phyloP scores from a whole-genome alignment of 2,888 invertebrate genomes.

The Archips crataeganus region DNA sequence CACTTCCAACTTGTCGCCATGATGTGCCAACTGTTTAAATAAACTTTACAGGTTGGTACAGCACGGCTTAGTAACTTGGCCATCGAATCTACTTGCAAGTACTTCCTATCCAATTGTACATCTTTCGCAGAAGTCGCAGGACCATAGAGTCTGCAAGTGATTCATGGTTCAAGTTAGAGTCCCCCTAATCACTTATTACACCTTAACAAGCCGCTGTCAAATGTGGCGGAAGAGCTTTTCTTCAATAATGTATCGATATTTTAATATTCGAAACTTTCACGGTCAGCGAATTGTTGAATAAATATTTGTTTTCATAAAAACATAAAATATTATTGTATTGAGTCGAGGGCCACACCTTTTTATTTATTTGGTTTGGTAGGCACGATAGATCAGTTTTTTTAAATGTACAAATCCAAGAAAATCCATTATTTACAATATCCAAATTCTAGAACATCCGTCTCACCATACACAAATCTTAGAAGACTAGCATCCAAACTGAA shows the following conservation, averaged over 20 bases:
- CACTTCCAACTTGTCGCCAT: constrained; percentile 58
- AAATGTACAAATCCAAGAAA: not conserved
- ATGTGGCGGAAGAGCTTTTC: constrained; percentile 69
- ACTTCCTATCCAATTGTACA: constrained; percentile 7
- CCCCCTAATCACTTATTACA: constrained; percentile 61
- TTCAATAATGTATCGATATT: constrained; percentile 65
- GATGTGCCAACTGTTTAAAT: constrained; percentile 7
- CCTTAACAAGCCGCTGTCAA: constrained; percentile 63
- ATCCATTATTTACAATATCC: not conserved
- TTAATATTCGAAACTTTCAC: constrained; percentile 59
- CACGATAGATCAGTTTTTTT: not conserved
- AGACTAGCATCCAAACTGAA: not conserved
- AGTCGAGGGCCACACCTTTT: constrained; percentile 66
- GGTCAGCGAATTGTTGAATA: constrained; percentile 51
- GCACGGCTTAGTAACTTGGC: constrained; percentile 17
- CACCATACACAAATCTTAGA: not conserved
- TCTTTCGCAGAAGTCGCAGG: not conserved
- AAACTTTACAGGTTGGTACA: constrained; percentile 1
- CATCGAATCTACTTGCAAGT: constrained; percentile 32
- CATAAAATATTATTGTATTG: constrained; percentile 49
- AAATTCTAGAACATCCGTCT: not conserved
- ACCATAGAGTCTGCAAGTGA: constrained; percentile 45
- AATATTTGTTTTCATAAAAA: constrained; percentile 53
- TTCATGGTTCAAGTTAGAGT: constrained; percentile 47
- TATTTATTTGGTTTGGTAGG: constrained; percentile 60